These are phyloP conservation scores for Accipiter virgatus DNA, from an alignment of 2,113 vertebrate species.

Conservation along the genomic window DNA sequence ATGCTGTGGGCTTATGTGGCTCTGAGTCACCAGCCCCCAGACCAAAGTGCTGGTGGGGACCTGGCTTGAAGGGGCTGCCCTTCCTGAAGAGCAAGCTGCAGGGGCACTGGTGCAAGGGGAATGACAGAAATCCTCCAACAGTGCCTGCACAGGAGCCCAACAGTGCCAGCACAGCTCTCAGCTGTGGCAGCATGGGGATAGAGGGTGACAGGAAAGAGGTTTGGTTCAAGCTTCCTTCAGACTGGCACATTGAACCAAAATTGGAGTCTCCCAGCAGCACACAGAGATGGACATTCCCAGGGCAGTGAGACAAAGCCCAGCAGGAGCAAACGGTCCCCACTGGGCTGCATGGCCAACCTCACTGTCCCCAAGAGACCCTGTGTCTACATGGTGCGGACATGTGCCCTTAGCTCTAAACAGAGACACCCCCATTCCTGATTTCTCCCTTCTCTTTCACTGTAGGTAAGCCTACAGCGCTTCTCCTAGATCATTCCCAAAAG, in stretches of 20 bases:
- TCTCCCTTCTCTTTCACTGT: background rate
- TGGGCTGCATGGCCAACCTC: background rate
- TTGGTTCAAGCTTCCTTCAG: background rate
- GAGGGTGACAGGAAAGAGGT: background rate
- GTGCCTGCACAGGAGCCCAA: fast-evolving
- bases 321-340: background rate
- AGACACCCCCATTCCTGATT: background rate
- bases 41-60: background rate
- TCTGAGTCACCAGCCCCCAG: background rate
- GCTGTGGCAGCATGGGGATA: background rate
- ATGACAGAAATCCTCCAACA: background rate
- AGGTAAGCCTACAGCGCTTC: background rate
- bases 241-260: background rate
- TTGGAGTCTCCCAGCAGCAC: background rate
- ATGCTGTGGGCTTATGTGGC: background rate
- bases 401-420: background rate
- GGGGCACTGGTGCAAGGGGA: background rate
- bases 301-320: background rate
- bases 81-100: background rate
- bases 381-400: background rate
- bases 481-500: background rate
- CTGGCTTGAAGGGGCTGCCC: background rate
- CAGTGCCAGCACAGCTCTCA: fast-evolving
- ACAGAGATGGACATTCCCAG: background rate
- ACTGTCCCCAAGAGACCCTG: background rate